These are phyloP conservation scores for Crematogaster levior DNA, from an alignment of 2,888 invertebrate species.

Conservation along the genomic window DNA sequence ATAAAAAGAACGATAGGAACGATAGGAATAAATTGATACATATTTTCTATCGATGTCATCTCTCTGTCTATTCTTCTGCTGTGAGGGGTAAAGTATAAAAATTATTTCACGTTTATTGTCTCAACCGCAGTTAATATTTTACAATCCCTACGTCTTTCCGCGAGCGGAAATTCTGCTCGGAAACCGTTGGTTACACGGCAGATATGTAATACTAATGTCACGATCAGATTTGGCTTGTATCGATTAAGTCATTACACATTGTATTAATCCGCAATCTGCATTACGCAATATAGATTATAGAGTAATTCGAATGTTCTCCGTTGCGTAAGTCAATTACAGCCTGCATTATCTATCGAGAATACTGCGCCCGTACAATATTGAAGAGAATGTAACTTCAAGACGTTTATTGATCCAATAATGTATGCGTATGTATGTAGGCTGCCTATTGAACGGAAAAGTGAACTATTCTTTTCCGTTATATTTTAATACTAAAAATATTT, in stretches of 20 bases:
- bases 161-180: background rate
- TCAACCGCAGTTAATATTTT: background rate
- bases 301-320: slow-evolving; percentile 44
- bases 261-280: slow-evolving; percentile 44
- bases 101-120: background rate
- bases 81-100: background rate
- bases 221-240: slow-evolving; percentile 23
- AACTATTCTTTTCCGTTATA: background rate
- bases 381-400: background rate
- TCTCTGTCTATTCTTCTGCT: background rate
- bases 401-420: background rate
- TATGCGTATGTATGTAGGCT: background rate
- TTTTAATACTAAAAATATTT: background rate
- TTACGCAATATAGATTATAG: slow-evolving; percentile 31
- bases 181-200: slow-evolving; percentile 10
- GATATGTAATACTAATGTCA: slow-evolving; percentile 18
- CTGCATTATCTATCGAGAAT: slow-evolving; percentile 39
- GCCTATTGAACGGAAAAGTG: background rate
- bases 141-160: background rate
- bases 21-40: background rate
- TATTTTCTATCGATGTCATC: background rate
- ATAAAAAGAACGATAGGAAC: background rate
- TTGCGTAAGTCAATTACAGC: slow-evolving; percentile 51
- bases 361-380: background rate
- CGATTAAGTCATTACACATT: slow-evolving; percentile 46